A percentile compares a stretch with the other conserved stretches of the same genome.
These are phyloP conservation scores for Pangasius djambal DNA, from an alignment of 2,797 vertebrate species.

Conservation along the genomic window DNA sequence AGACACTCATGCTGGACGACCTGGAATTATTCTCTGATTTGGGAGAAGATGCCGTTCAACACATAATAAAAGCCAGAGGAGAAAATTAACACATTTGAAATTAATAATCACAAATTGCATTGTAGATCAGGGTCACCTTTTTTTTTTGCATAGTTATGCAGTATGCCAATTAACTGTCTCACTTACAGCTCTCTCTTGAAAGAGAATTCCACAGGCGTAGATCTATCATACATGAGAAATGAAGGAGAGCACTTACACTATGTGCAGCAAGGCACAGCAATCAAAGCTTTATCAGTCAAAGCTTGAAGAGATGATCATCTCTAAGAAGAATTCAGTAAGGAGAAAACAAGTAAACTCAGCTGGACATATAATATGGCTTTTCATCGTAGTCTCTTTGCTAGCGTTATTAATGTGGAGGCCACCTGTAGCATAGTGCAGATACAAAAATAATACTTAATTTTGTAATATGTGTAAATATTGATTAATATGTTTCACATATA, in stretches of 20 bases:
- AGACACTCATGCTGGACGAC: slow-evolving; percentile 77
- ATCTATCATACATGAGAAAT: not conserved
- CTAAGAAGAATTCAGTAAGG: not conserved
- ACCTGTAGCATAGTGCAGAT: not conserved
- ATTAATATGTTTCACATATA: not conserved
- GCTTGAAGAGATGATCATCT: not conserved
- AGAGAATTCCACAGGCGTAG: not conserved
- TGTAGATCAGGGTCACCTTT: not conserved
- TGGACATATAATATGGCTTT: not conserved
- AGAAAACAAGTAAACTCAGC: not conserved
- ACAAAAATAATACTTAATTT: not conserved
- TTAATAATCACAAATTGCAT: slow-evolving; percentile 59
- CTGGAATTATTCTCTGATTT: slow-evolving; percentile 82
- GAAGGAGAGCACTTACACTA: not conserved
- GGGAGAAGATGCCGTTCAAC: slow-evolving; percentile 76
- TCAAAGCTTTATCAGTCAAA: not conserved
- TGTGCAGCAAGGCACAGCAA: not conserved
- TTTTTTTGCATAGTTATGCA: not conserved
- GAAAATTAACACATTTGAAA: slow-evolving; percentile 63
- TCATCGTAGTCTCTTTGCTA: not conserved
- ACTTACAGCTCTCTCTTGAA: not conserved
- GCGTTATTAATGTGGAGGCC: not conserved
- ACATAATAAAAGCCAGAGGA: slow-evolving; percentile 61
- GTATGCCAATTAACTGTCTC: too few relatives aligned
- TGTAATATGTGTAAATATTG: not conserved